Conservation (phyloP, 2,113 vertebrate species). For the Hyperopisus bebe region DNA sequence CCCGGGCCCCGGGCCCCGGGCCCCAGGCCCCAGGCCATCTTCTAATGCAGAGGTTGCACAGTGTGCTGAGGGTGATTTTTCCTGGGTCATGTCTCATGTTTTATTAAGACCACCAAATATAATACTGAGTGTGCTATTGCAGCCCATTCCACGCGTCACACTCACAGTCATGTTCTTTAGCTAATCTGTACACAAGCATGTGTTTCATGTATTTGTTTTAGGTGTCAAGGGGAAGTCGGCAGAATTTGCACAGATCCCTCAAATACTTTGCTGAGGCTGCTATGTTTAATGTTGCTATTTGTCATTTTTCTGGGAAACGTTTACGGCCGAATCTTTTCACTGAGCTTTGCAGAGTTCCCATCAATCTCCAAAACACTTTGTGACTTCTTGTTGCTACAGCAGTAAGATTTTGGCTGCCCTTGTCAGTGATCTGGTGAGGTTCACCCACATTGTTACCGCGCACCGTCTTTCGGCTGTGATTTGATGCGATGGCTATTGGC, state of each 20-base stretch:
- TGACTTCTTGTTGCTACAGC: background rate
- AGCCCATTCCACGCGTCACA: background rate
- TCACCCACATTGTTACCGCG: background rate
- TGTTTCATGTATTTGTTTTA: background rate
- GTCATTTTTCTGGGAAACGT: background rate
- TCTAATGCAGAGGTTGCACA: background rate
- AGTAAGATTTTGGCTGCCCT: background rate
- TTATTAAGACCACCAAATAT: background rate
- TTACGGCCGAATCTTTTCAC: background rate
- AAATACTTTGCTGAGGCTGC: background rate
- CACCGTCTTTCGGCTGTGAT: background rate
- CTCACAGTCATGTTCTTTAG: background rate
- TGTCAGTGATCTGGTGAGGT: background rate
- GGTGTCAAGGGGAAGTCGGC: background rate
- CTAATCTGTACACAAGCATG: background rate
- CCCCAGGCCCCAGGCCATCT: background rate
- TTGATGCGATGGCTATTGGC: background rate
- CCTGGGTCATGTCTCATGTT: background rate
- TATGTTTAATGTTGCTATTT: background rate
- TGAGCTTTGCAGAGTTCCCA: background rate
- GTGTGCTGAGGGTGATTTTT: background rate
- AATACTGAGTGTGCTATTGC: background rate
- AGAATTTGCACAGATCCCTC: background rate
- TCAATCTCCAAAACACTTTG: background rate
- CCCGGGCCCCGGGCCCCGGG: background rate